These are phyloP conservation scores for Panthera uncia DNA, from an alignment of 2,113 vertebrate species.

Conservation along the genomic window DNA sequence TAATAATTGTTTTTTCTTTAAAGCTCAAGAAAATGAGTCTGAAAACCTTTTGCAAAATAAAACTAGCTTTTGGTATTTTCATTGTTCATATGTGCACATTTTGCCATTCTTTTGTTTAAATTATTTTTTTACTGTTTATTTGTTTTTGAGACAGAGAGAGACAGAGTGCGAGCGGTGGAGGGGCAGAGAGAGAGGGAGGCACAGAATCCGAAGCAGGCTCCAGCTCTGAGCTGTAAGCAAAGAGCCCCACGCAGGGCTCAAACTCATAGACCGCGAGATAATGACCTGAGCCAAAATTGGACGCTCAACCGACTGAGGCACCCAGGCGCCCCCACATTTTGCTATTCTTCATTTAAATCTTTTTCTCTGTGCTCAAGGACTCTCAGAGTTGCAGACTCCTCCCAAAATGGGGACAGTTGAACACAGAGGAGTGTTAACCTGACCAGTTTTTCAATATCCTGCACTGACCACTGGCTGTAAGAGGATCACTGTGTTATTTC, in stretches of 20 bases:
- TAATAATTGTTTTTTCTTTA: conserved; percentile 7
- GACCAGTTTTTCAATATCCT: background rate
- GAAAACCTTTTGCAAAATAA: conserved; percentile 16
- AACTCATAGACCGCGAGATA: too few relatives aligned
- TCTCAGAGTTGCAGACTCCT: background rate
- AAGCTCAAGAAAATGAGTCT: background rate
- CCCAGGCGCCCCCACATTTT: background rate
- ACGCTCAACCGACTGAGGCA: too few relatives aligned
- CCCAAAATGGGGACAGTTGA: background rate
- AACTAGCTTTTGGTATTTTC: conserved; percentile 40
- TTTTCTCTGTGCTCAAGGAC: background rate
- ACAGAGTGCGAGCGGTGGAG: too few relatives aligned
- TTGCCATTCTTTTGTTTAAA: background rate
- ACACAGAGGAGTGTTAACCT: background rate
- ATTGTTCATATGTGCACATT: background rate
- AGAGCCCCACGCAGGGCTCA: too few relatives aligned
- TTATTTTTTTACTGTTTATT: too few relatives aligned
- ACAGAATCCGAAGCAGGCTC: too few relatives aligned
- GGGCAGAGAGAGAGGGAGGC: too few relatives aligned
- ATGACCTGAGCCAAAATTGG: too few relatives aligned
- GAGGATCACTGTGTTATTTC: background rate
- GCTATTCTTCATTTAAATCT: background rate
- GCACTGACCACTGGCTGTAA: background rate
- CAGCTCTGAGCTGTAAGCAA: too few relatives aligned
- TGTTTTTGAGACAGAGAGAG: too few relatives aligned